Conservation (phyloP, 2,113 vertebrate species). For the Uropsilus gracilis region DNA sequence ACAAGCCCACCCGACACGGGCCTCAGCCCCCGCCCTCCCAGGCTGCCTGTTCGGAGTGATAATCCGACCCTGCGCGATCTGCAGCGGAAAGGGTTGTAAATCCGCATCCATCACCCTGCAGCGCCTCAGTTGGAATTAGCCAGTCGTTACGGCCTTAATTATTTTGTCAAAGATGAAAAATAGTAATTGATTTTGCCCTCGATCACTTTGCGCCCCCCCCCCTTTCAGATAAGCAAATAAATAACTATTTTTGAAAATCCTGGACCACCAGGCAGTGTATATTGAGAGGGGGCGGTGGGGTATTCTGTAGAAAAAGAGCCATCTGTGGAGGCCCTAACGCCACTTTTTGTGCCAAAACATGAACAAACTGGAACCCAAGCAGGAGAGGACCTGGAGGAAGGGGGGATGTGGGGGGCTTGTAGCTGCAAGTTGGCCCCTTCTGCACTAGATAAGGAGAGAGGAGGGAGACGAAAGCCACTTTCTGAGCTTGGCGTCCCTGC, state of each 20-base stretch:
- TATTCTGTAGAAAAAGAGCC: slow-evolving; percentile 2
- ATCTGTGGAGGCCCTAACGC: background rate
- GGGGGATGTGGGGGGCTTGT: background rate
- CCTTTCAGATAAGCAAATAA: slow-evolving; percentile 77
- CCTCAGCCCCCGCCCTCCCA: background rate
- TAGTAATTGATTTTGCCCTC: slow-evolving; percentile 93
- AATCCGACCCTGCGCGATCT: slow-evolving; percentile 71
- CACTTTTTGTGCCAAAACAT: background rate
- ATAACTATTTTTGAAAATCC: background rate
- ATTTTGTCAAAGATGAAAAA: slow-evolving; percentile 98
- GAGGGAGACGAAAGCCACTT: background rate
- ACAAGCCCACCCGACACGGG: background rate
- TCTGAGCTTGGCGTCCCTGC: background rate
- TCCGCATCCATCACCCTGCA: slow-evolving; percentile 86
- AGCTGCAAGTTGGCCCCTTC: background rate
- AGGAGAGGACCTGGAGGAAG: background rate
- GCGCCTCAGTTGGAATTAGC: slow-evolving; percentile 84
- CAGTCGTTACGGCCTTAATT: slow-evolving; percentile 90
- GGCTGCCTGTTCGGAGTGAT: slow-evolving; percentile 78
- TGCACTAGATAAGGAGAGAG: background rate
- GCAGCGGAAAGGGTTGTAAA: slow-evolving; percentile 84
- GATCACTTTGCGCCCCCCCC: slow-evolving; percentile 57
- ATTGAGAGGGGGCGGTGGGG: background rate
- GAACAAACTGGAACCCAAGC: background rate
- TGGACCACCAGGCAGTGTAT: background rate